phyloP scores from a whole-genome alignment of 2,888 invertebrate genomes.

The Stenurella melanura region DNA sequence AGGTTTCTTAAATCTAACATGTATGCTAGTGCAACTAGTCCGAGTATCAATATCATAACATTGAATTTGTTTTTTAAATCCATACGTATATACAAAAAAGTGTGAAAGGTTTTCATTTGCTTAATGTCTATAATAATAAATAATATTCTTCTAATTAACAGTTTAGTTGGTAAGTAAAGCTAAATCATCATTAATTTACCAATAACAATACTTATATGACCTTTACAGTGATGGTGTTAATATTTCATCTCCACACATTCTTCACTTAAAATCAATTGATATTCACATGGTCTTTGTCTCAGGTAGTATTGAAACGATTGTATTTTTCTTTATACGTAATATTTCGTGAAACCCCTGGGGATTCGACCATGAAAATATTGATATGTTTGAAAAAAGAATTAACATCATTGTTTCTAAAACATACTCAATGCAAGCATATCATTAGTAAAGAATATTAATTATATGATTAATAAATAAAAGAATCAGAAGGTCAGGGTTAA shows the following conservation, averaged over 20 bases:
- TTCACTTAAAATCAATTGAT: not conserved
- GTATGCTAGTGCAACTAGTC: no score
- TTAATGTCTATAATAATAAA: no score
- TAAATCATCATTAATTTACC: no score
- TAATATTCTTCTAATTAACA: no score
- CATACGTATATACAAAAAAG: no score
- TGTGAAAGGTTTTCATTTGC: no score
- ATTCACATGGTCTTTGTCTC: not conserved
- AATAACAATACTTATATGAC: not conserved
- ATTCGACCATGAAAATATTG: not conserved
- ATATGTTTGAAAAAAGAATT: not conserved
- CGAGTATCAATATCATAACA: no score
- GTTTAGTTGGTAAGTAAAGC: no score
- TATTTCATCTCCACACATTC: not conserved
- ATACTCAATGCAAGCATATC: not conserved
- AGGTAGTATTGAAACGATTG: not conserved
- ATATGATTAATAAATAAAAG: not conserved
- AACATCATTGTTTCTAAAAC: slow-evolving; percentile 1
- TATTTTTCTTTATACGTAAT: not conserved
- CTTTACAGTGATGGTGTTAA: not conserved
- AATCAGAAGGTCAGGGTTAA: slow-evolving; percentile 19
- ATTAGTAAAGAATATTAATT: not conserved
- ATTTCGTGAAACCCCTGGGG: not conserved
- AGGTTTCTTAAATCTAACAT: no score
- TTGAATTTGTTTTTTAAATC: no score